Conservation (phyloP, 2,888 invertebrate species). For the Caradrina clavipalpis region DNA sequence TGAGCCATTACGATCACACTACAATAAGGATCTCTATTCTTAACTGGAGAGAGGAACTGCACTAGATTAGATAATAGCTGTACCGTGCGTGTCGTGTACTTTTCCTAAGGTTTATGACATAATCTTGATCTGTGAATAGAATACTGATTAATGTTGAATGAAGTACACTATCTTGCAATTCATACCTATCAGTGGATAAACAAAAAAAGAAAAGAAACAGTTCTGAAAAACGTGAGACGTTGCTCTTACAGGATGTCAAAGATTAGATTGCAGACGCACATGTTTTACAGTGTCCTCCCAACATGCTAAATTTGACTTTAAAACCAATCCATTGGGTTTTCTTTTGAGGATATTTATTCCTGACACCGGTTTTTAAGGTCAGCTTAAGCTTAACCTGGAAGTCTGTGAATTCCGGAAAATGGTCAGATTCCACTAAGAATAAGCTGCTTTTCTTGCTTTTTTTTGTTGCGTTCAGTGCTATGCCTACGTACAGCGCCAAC, state of each 20-base stretch:
- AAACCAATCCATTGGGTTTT: background rate
- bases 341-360: background rate
- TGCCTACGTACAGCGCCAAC: background rate
- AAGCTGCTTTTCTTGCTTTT: no score
- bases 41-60: background rate
- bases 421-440: background rate
- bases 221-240: slow-evolving; percentile 5
- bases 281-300: slow-evolving; percentile 5
- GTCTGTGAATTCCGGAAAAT: background rate
- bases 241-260: slow-evolving; percentile 14
- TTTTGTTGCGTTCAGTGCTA: background rate
- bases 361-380: background rate
- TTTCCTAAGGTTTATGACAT: background rate
- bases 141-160: slow-evolving; percentile 1
- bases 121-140: slow-evolving; percentile 1
- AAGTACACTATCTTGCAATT: slow-evolving; percentile 15
- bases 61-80: background rate
- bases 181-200: slow-evolving; percentile 23
- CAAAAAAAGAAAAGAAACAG: background rate
- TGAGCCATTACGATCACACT: no score
- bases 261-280: slow-evolving; percentile 25
- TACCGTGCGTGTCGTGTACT: background rate
- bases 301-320: background rate
- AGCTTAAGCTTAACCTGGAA: background rate
- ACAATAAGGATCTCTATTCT: background rate